phyloP scores from a whole-genome alignment of 1,140 invertebrate genomes.

The Aphelinus certus region DNA sequence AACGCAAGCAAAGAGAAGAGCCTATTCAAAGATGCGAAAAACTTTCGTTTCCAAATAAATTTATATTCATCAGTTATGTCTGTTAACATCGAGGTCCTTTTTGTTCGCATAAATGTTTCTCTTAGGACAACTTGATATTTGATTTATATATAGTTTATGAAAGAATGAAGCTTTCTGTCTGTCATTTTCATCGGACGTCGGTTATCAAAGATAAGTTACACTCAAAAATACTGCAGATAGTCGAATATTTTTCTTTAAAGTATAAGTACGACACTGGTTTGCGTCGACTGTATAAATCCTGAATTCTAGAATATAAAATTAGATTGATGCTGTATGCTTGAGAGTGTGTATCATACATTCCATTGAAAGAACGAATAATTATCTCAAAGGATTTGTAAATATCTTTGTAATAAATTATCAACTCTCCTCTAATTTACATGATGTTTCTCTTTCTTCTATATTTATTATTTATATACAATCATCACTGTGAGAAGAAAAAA shows the following conservation, averaged over 20 bases:
- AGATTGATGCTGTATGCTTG: conserved; percentile 21
- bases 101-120: no score
- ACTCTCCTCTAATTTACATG: not conserved
- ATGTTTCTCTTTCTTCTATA: conserved; percentile 28
- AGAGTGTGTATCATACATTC: conserved; percentile 53
- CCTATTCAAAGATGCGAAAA: no score
- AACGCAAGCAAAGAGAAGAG: no score
- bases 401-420: conserved; percentile 35
- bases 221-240: no score
- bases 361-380: conserved; percentile 41
- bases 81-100: no score
- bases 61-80: no score
- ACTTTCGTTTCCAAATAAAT: no score
- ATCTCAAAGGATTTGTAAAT: conserved; percentile 49
- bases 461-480: conserved; percentile 49
- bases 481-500: conserved; percentile 42
- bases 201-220: no score
- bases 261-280: conserved; percentile 9
- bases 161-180: no score
- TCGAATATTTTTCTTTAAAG: not conserved
- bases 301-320: conserved; percentile 13
- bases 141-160: no score
- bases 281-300: not conserved
- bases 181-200: no score
- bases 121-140: no score